These are phyloP conservation scores for Apostichopus japonicus DNA, from an alignment of 35 echinoderm and acorn worm genomes.

Conservation along the genomic window DNA sequence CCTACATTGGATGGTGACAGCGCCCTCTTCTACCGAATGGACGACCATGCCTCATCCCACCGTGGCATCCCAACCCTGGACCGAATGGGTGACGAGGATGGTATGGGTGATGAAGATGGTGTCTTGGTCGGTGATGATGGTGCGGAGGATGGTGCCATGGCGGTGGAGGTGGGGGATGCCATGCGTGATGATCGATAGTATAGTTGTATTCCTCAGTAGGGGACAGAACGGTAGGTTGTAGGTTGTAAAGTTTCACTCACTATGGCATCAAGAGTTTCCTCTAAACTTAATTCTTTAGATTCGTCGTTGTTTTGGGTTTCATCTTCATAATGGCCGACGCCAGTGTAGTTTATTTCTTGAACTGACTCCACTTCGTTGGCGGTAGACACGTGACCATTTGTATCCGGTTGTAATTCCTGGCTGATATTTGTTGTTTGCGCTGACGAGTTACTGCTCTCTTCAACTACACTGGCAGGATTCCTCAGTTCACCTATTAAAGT, in stretches of 20 bases:
- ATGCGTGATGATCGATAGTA: background rate
- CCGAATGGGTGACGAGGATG: constrained; percentile 14
- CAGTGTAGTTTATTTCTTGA: background rate
- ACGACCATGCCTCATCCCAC: constrained; percentile 10
- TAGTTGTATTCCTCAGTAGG: background rate
- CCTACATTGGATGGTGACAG: background rate
- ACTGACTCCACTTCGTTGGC: background rate
- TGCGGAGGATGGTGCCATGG: constrained; percentile 12
- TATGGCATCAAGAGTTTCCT: constrained; percentile 22
- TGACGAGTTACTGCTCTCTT: background rate
- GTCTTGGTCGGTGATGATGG: constrained; percentile 3
- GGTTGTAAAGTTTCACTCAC: constrained; percentile 26
- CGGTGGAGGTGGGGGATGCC: constrained; percentile 18
- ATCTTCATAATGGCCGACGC: background rate
- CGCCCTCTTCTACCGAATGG: constrained; percentile 30
- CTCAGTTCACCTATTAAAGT: constrained; percentile 14
- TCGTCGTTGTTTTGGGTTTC: background rate
- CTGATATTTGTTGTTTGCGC: background rate
- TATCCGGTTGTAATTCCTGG: background rate
- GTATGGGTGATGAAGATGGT: background rate
- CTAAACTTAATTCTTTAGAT: background rate
- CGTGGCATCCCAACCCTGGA: constrained; percentile 1
- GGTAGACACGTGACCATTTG: too few relatives aligned
- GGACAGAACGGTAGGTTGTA: background rate
- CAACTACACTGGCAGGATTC: background rate